Base-by-base conservation (phyloP, 2,797 vertebrate genomes). In the Melopsittacus undulatus region DNA sequence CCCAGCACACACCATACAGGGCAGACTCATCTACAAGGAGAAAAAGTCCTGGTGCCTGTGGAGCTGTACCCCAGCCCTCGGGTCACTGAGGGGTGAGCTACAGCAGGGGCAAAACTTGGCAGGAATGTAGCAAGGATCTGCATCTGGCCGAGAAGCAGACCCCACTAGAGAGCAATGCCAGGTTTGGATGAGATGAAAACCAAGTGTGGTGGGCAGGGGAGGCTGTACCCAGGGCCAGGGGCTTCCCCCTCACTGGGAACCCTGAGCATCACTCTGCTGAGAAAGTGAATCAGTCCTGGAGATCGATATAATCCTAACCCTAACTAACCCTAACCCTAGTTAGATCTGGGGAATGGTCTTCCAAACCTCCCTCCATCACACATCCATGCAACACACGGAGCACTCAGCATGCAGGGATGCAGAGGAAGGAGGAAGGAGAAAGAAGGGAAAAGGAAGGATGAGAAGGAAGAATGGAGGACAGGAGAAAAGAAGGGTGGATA, bases 331-430 rank as follows among this genome's bases (percentile, higher is more conserved):
- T 59, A 59, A 59, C 57, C 23, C 57, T 59, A 59, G 34, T 59
- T 36, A 59, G 34, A 59, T 26, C 51, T 48, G 12, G 20, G 46
- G 59, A 40, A 79, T 36, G 10, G 18, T 57, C 40, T 90, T 52
- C 56, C 12, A 5, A 86, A 40, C 34, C 43, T 89, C 72, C 64
- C 75, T 68, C 42, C 70, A 87, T 42, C 38, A 78, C 83, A 79
- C 10, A 24, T 21, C 56, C 95, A 87, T 90, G 92, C 94, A 92
- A 90, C 93, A 96, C 94, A 96, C 86, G 0, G 54, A 87, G 83
- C 96, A 95, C 83, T 84, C 94, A 32, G 86, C 95, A 97, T 96
- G 96, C 96, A 87, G 54, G 76, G 19, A 46, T 21, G 18, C 62
- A 32, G 27, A 23, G 15, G 29, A 67, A 46, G 36, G 14, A 73